phyloP scores from a whole-genome alignment of 2,113 vertebrate genomes.

The Oryzias celebensis region DNA sequence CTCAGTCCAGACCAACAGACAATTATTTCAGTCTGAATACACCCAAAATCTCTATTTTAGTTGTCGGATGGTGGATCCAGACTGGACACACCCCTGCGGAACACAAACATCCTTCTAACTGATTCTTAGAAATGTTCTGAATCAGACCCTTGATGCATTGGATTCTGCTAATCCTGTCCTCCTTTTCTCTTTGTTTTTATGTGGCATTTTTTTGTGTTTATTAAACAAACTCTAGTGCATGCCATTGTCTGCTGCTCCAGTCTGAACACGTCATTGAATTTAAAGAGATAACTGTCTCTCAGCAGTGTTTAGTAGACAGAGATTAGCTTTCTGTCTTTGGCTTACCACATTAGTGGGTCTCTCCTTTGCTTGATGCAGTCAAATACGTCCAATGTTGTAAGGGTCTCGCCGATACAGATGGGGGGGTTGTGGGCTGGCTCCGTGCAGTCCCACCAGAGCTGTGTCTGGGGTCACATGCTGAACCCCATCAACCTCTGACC shows the following conservation, averaged over 20 bases:
- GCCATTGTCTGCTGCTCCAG: conserved; percentile 5
- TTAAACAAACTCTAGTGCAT: conserved; percentile 47
- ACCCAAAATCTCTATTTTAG: not conserved
- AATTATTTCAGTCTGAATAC: too few relatives aligned
- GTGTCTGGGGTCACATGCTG: conserved; percentile 38
- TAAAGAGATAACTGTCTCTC: conserved; percentile 33
- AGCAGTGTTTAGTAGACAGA: conserved; percentile 65
- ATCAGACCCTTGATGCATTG: not conserved
- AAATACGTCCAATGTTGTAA: conserved; percentile 11
- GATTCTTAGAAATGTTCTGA: conserved; percentile 30
- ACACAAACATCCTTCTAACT: not conserved
- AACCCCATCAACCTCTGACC: conserved; percentile 43
- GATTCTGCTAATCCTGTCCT: conserved; percentile 22
- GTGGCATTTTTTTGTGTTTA: conserved; percentile 54
- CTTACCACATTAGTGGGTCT: not conserved
- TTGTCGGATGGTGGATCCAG: not conserved
- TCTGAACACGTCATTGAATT: conserved; percentile 40
- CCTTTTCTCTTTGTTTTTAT: conserved; percentile 39
- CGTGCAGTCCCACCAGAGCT: conserved; percentile 19
- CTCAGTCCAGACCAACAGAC: too few relatives aligned
- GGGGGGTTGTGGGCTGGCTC: conserved; percentile 25
- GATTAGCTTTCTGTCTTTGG: conserved; percentile 47
- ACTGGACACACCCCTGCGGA: conserved; percentile 2
- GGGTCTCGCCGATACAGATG: conserved; percentile 12
- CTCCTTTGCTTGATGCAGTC: not conserved